Evolutionary conservation across 2,113 vertebrate genomes (phyloP).

Genomic region (Lasiurus cinereus): DNA sequence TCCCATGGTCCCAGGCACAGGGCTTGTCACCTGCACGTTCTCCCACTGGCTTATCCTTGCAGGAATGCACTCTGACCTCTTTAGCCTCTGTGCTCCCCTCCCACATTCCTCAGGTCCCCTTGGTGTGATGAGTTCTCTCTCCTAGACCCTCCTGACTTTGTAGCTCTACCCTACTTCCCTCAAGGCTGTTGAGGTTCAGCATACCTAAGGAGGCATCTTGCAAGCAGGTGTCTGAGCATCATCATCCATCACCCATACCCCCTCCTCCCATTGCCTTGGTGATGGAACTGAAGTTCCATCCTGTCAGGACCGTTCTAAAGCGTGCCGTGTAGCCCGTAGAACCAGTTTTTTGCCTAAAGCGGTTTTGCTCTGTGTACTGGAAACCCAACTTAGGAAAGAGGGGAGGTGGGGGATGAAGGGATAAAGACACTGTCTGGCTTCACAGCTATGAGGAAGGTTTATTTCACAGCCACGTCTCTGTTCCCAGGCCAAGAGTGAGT

Average conservation of each 20-base stretch:
- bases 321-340: fast-evolving
- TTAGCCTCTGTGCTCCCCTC: background rate
- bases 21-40: background rate
- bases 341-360: background rate
- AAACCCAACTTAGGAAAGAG: background rate
- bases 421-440: constrained; percentile 23
- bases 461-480: constrained; percentile 46
- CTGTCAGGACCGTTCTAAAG: background rate
- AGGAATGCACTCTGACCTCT: background rate
- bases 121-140: background rate
- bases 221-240: background rate
- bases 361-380: background rate
- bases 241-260: background rate
- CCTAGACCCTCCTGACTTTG: background rate
- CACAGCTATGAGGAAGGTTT: constrained; percentile 38
- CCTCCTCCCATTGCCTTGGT: background rate
- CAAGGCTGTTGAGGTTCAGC: background rate
- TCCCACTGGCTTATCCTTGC: background rate
- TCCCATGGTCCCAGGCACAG: no score
- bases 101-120: background rate
- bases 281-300: background rate
- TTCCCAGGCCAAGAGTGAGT: constrained; percentile 57
- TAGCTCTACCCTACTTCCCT: background rate
- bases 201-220: background rate
- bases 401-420: background rate